Conservation (phyloP, 2,113 vertebrate genomes). For the Craseonycteris thonglongyai region DNA sequence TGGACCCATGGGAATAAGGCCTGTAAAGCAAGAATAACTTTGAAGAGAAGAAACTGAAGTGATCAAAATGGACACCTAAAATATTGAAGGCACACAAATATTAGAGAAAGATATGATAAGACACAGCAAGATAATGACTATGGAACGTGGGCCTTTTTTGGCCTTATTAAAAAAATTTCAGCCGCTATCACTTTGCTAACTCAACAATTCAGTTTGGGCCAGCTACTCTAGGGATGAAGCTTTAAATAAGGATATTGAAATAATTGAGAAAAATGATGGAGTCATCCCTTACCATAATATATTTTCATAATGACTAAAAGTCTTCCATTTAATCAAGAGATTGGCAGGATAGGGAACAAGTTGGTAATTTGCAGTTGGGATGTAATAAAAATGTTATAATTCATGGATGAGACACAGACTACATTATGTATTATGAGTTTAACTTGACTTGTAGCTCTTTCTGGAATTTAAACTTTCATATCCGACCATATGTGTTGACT, state of each 20-base stretch:
- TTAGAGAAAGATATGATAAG: neutral
- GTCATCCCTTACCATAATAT: conserved; percentile 65
- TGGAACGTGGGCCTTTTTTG: neutral
- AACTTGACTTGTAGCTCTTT: conserved; percentile 65
- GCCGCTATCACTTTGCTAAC: conserved; percentile 66
- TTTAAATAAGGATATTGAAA: conserved; percentile 74
- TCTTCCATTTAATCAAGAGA: conserved; percentile 70
- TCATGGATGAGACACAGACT: conserved; percentile 46
- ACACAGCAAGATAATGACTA: neutral
- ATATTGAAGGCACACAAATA: neutral
- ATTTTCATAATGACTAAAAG: conserved; percentile 51
- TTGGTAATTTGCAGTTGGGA: conserved; percentile 68
- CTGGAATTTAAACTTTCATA: conserved; percentile 64
- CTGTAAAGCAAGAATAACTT: conserved; percentile 51
- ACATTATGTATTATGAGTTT: conserved; percentile 51
- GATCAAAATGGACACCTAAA: conserved; percentile 38
- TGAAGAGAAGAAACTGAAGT: conserved; percentile 28
- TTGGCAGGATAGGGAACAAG: conserved; percentile 59
- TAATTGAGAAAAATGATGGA: conserved; percentile 66
- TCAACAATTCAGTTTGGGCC: conserved; percentile 65
- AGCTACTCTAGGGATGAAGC: conserved; percentile 69
- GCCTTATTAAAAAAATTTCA: conserved; percentile 14
- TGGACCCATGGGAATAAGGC: conserved; percentile 1
- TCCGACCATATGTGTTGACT: conserved; percentile 57
- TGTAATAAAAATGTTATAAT: conserved; percentile 70